Conservation (phyloP, 2,888 invertebrate species). For the Callinectes sapidus region DNA sequence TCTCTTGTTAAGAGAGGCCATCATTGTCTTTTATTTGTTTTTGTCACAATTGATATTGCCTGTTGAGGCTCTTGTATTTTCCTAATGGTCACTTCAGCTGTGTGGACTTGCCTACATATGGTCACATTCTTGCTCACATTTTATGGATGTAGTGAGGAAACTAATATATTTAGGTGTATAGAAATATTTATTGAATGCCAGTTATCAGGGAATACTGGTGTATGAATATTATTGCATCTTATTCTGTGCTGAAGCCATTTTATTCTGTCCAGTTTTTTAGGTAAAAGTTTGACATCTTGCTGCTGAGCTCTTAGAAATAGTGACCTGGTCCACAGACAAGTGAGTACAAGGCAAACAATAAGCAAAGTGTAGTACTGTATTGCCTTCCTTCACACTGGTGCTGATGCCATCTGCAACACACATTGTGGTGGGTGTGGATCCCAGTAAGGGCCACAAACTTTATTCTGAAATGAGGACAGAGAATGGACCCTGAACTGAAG, state of each 20-base stretch:
- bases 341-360: constrained; percentile 53
- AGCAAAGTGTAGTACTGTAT: constrained; percentile 41
- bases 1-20: constrained; percentile 18
- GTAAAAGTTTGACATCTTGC: constrained; percentile 49
- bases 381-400: constrained; percentile 65
- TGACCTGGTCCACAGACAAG: constrained; percentile 46
- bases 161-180: constrained; percentile 59
- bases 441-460: neutral
- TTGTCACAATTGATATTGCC: constrained; percentile 57
- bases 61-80: constrained; percentile 44
- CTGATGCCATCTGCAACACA: constrained; percentile 53
- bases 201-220: constrained; percentile 58
- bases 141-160: constrained; percentile 57
- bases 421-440: constrained; percentile 13
- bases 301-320: constrained; percentile 51
- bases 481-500: neutral
- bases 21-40: constrained; percentile 39
- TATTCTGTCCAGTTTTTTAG: constrained; percentile 61
- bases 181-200: constrained; percentile 57
- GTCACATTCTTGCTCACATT: constrained; percentile 66
- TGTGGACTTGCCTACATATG: constrained; percentile 66
- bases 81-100: constrained; percentile 62
- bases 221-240: constrained; percentile 53
- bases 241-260: constrained; percentile 59
- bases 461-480: neutral